Conservation (phyloP, 1,140 invertebrate species). For the Pinna nobilis region DNA sequence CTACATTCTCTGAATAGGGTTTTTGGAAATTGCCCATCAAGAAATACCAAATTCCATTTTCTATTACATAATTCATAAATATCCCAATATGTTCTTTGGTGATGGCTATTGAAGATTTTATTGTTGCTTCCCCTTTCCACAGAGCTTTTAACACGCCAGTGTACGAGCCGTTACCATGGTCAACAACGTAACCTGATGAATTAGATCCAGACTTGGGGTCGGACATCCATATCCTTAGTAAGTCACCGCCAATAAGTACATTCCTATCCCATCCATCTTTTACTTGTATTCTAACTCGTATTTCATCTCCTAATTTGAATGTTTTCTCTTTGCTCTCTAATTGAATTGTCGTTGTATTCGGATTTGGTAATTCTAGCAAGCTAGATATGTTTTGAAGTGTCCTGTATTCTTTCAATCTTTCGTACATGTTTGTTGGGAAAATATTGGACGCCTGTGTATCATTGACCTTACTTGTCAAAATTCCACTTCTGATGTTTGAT, state of each 20-base stretch:
- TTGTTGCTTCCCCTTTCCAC: slow-evolving; percentile 1
- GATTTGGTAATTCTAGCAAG: too few species aligned
- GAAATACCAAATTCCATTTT: slow-evolving; percentile 1
- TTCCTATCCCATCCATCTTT: background rate
- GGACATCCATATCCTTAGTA: slow-evolving; percentile 17
- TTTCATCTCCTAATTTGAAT: slow-evolving; percentile 4
- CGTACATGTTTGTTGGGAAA: too few species aligned
- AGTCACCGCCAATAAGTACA: background rate
- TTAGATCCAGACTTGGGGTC: background rate
- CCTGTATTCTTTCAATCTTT: too few species aligned
- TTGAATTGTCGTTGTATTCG: too few species aligned
- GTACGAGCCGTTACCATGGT: slow-evolving; percentile 13
- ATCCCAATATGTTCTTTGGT: slow-evolving; percentile 8
- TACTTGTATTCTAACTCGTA: background rate
- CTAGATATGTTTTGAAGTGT: too few species aligned
- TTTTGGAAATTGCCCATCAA: background rate
- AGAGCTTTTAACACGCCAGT: slow-evolving; percentile 6
- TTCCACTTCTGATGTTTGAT: too few species aligned
- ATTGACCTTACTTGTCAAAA: too few species aligned
- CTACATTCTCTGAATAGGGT: background rate
- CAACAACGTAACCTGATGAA: background rate
- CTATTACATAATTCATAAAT: background rate
- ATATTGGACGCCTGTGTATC: too few species aligned
- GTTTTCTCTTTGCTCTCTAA: background rate
- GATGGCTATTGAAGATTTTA: slow-evolving; percentile 4